Evolutionary conservation across 2,113 vertebrate species (phyloP).

Genomic region (Shinisaurus crocodilurus): DNA sequence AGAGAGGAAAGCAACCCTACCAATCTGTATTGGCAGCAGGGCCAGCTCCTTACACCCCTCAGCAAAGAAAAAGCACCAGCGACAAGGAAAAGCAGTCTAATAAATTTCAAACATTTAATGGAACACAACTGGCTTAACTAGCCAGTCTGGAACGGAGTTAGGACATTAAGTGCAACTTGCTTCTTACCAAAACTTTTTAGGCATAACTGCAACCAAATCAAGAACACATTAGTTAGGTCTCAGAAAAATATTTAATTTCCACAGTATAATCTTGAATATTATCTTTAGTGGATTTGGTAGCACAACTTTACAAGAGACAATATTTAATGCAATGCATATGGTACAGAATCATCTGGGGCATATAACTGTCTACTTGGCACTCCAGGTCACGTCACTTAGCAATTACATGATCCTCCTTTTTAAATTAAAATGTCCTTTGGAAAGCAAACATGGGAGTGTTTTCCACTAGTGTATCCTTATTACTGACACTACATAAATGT

Average conservation of each 20-base stretch:
- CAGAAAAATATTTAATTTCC: constrained; percentile 69
- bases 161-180: constrained; percentile 38
- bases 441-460: constrained; percentile 44
- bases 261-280: constrained; percentile 51
- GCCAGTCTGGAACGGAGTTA: constrained; percentile 59
- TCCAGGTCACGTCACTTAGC: constrained; percentile 40
- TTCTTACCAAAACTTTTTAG: constrained; percentile 51
- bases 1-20: neutral
- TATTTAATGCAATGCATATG: constrained; percentile 56
- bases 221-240: constrained; percentile 58
- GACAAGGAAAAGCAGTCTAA: constrained; percentile 67
- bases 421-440: constrained; percentile 45
- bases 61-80: constrained; percentile 60
- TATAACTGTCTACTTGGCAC: constrained; percentile 8
- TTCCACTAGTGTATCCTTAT: constrained; percentile 33
- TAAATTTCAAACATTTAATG: constrained; percentile 74
- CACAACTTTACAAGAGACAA: constrained; percentile 70
- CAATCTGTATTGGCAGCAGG: neutral
- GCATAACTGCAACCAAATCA: constrained; percentile 54
- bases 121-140: constrained; percentile 53
- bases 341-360: constrained; percentile 25
- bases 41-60: neutral
- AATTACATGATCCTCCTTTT: constrained; percentile 32
- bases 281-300: constrained; percentile 56
- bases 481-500: constrained; percentile 42